Evolutionary conservation across 2,797 vertebrate species (phyloP).

Genomic region (Brachymystax lenok): DNA sequence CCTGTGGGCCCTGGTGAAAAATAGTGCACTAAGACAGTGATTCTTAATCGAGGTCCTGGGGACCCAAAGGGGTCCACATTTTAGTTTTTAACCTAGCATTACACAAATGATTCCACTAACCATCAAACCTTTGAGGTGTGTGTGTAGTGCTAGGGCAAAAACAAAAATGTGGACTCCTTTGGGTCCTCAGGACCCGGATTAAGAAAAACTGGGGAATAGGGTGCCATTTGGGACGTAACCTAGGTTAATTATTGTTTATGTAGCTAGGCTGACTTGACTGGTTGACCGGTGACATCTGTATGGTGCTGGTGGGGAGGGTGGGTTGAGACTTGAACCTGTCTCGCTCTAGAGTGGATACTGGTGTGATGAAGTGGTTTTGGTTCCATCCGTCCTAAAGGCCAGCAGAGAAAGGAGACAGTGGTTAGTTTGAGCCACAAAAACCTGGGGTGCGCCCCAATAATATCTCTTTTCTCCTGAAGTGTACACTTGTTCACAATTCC

Average conservation of each 20-base stretch:
- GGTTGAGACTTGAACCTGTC: constrained; percentile 96
- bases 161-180: too few relatives aligned
- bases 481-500: too few relatives aligned
- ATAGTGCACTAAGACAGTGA: too few relatives aligned
- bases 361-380: constrained; percentile 98
- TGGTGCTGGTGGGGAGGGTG: constrained; percentile 85
- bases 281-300: constrained; percentile 93
- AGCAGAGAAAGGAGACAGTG: background rate
- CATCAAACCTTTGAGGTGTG: too few relatives aligned
- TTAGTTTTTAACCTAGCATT: too few relatives aligned
- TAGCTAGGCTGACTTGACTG: constrained; percentile 83
- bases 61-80: too few relatives aligned
- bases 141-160: too few relatives aligned
- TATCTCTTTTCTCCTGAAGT: too few relatives aligned
- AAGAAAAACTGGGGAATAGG: background rate
- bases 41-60: too few relatives aligned
- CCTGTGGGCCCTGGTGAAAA: background rate
- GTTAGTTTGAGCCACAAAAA: background rate
- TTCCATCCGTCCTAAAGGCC: constrained; percentile 92
- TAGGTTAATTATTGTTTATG: background rate
- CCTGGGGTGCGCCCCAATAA: background rate
- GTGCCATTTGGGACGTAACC: background rate
- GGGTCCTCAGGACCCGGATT: too few relatives aligned
- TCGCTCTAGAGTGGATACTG: constrained; percentile 92
- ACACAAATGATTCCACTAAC: too few relatives aligned